A percentile compares a stretch with the other conserved stretches of the same genome.
phyloP scores from a whole-genome alignment of 2,797 vertebrate genomes.

The Lindbergichthys nudifrons region DNA sequence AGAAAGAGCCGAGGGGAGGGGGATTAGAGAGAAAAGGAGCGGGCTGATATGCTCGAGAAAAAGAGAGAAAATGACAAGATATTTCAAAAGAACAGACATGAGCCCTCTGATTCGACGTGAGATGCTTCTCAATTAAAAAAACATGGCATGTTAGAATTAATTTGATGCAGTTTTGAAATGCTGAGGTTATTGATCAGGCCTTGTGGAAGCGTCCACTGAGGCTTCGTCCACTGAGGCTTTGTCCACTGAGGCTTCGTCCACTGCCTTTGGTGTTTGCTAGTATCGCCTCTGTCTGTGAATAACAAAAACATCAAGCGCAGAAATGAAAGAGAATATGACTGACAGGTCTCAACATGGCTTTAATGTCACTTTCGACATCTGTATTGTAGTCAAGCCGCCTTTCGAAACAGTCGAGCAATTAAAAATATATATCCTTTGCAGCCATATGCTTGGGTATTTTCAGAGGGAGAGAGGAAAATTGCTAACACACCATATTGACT shows the following conservation, averaged over 20 bases:
- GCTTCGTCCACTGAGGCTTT: conserved; percentile 23
- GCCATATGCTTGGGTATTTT: conserved; percentile 21
- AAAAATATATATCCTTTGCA: conserved; percentile 21
- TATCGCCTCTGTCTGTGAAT: conserved; percentile 52
- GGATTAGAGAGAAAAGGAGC: conserved; percentile 44
- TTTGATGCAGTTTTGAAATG: conserved; percentile 60
- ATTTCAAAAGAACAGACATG: conserved; percentile 68
- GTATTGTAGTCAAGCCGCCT: conserved; percentile 6
- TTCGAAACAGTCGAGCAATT: conserved; percentile 23
- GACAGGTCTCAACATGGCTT: conserved; percentile 39
- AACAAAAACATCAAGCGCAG: conserved; percentile 54
- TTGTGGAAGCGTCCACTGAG: conserved; percentile 67
- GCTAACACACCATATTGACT: conserved; percentile 37
- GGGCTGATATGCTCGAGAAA: conserved; percentile 45
- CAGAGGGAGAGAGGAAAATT: background rate
- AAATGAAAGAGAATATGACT: conserved; percentile 44
- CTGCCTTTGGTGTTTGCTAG: conserved; percentile 31
- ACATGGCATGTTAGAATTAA: conserved; percentile 39
- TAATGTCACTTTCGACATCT: conserved; percentile 29
- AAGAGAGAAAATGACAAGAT: conserved; percentile 62
- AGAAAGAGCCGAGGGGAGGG: background rate
- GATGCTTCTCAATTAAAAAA: conserved; percentile 64
- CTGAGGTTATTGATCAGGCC: conserved; percentile 69
- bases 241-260: conserved; percentile 33
- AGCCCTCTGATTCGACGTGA: conserved; percentile 61